Conservation (phyloP, 2,888 invertebrate genomes). For the Acanthosoma haemorrhoidale region DNA sequence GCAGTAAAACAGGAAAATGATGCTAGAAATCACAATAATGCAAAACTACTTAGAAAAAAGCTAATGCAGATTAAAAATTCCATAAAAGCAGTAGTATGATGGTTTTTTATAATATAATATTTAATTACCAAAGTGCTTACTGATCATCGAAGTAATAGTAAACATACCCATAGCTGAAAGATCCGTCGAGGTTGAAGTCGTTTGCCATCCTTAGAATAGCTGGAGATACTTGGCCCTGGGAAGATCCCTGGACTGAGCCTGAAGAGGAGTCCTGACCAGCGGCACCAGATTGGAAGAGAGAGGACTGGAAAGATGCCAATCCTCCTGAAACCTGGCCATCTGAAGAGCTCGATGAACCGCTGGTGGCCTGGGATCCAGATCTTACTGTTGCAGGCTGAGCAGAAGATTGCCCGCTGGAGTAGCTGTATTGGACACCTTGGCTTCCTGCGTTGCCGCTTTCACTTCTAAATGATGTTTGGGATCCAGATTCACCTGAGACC, state of each 20-base stretch:
- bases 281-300: not conserved
- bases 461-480: not conserved
- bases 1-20: not conserved
- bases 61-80: not conserved
- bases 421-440: not conserved
- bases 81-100: not conserved
- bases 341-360: not conserved
- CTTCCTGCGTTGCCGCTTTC: not conserved
- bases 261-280: not conserved
- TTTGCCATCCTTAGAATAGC: conserved; percentile 47
- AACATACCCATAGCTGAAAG: conserved; percentile 55
- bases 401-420: not conserved
- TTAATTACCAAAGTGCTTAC: not conserved
- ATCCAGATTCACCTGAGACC: not conserved
- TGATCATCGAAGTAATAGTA: no score
- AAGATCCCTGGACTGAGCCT: not conserved
- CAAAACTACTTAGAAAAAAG: not conserved
- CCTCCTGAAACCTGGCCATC: not conserved
- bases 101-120: not conserved
- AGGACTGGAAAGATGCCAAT: not conserved
- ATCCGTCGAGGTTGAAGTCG: conserved; percentile 51
- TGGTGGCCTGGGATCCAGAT: not conserved
- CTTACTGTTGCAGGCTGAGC: not conserved
- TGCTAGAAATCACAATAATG: not conserved
- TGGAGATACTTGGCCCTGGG: not conserved